Evolutionary conservation across 2,888 invertebrate genomes (phyloP).

Genomic region (Philaethria dido): DNA sequence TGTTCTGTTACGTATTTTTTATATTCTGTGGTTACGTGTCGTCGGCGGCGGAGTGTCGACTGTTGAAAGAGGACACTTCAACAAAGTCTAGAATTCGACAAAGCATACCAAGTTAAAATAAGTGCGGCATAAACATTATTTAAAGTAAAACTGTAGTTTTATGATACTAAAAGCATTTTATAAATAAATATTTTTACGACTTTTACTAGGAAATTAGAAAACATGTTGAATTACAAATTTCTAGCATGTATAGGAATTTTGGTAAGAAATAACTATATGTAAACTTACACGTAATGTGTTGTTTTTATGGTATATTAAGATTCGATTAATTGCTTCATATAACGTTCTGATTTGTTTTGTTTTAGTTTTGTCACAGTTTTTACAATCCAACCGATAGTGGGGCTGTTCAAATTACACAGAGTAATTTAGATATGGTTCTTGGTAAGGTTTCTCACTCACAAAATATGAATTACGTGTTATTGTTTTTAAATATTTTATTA

Average conservation of each 20-base stretch:
- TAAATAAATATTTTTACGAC: not conserved
- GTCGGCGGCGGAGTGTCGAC: constrained; percentile 15
- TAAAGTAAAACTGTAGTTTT: constrained; percentile 27
- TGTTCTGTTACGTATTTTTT: constrained; percentile 20
- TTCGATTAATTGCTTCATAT: constrained; percentile 63
- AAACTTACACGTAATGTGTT: constrained; percentile 57
- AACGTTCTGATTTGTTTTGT: constrained; percentile 63
- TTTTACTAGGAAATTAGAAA: constrained; percentile 29
- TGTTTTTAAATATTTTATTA: not conserved
- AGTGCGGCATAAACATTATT: constrained; percentile 28
- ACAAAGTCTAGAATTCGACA: constrained; percentile 5
- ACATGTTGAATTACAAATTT: constrained; percentile 60
- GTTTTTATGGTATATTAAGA: constrained; percentile 69
- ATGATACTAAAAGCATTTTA: not conserved
- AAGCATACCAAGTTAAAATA: constrained; percentile 17
- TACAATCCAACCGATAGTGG: constrained; percentile 92
- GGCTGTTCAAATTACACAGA: constrained; percentile 90
- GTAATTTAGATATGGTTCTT: constrained; percentile 93
- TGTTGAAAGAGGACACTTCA: constrained; percentile 6
- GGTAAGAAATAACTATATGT: constrained; percentile 58
- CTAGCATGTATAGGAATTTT: constrained; percentile 61
- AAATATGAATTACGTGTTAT: constrained; percentile 20
- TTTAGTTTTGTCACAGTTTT: constrained; percentile 83
- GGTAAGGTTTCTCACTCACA: constrained; percentile 81
- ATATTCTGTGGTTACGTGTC: constrained; percentile 22